Percentiles rank a stretch among this genome's conserved stretches.
Evolutionary conservation across 2,797 vertebrate genomes (phyloP).

Genomic region (Amazona finschi): DNA sequence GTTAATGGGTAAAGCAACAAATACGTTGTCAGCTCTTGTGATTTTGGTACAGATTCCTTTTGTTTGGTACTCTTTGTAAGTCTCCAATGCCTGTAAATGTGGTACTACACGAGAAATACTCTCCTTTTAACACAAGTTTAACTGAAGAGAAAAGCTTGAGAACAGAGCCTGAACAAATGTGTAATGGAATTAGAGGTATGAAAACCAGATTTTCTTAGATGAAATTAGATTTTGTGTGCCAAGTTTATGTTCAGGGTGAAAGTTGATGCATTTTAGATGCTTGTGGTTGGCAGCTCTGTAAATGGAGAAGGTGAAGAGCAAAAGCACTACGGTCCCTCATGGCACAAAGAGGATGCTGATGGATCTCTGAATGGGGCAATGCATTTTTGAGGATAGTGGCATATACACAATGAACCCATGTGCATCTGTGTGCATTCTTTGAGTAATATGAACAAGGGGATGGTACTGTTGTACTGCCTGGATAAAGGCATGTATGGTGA

Average conservation of each 20-base stretch:
- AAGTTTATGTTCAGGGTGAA: neutral
- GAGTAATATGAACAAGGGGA: neutral
- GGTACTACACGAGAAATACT: neutral
- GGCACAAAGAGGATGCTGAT: neutral
- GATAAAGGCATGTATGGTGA: rapidly evolving
- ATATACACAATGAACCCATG: neutral
- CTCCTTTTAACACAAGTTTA: neutral
- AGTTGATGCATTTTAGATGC: neutral
- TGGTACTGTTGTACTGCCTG: neutral
- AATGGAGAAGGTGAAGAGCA: neutral
- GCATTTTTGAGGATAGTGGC: neutral
- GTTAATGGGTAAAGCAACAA: neutral
- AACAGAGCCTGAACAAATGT: neutral
- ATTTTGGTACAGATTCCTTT: neutral
- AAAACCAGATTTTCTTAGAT: neutral
- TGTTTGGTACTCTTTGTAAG: neutral
- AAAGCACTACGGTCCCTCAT: neutral
- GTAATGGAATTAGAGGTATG: neutral
- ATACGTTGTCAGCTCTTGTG: neutral
- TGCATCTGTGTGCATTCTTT: neutral
- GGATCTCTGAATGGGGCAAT: neutral
- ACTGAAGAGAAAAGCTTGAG: neutral
- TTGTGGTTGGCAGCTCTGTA: neutral
- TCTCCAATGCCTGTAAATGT: neutral
- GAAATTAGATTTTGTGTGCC: neutral